Base-by-base conservation (phyloP, 1,140 invertebrate species). In the Akabosia matsudoensis region DNA sequence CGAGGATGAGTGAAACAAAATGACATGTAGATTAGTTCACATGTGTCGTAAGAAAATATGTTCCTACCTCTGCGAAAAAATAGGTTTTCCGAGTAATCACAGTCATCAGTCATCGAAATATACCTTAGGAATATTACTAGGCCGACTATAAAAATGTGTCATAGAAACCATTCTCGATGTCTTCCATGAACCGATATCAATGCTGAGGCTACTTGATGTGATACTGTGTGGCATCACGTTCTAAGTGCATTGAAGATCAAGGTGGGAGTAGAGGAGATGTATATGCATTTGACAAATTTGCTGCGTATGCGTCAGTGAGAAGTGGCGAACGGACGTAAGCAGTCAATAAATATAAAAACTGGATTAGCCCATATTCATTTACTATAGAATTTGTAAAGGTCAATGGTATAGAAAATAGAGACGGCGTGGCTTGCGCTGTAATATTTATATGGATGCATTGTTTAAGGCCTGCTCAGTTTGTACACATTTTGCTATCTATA, bases 161-260 rank as follows among this genome's bases (percentile, higher is more conserved):
- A 3, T 13, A n/a, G n/a, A 56, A 16, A 22, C 24, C 13, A 56
- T 56, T 45, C 18, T 45, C 18, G 37, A 45, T 45, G 37, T 45
- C 18, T 45, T 45, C 37, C 54, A 61, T 61, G 54, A 61, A n/a
- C 4, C 54, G 24, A 61, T 18, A 45, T 45, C 37, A 45, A 45
- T 45, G 37, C 54, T 61, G 54, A 67, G 7, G 61, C 61, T 67
- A 67, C 24, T 7, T 30, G 28, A 31, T 30, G 3, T 67, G 31
- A 56, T n/a, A 56, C 7, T 56, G 22, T 10, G 3, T 28, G 24
- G 3, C n/a, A n/a, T n/a, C n/a, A n/a, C n/a, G n/a, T 28, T 67
- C 10, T 3, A 30, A 30, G 61, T 67, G 61, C 61, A 67, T 30
- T 67, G 61, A 67, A 67, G 61, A 67, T 67, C 61, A 67, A 67